Evolutionary conservation across 2,113 vertebrate species (phyloP).

Genomic region (Podiceps cristatus): DNA sequence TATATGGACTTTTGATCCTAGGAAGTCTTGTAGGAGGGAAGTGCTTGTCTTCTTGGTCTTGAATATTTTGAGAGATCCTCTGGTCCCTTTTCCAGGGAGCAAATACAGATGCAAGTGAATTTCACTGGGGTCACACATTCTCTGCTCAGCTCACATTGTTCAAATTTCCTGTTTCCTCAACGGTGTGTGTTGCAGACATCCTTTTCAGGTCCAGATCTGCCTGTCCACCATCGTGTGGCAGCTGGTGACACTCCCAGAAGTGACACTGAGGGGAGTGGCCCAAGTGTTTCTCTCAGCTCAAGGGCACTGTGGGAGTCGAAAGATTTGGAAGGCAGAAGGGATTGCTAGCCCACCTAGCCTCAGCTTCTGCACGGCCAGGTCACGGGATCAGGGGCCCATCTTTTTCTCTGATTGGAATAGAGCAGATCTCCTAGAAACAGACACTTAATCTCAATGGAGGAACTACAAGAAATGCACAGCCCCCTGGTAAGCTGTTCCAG

Average conservation of each 20-base stretch:
- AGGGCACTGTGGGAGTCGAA: neutral
- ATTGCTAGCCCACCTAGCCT: neutral
- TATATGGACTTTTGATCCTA: neutral
- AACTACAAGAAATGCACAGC: neutral
- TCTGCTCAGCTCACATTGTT: neutral
- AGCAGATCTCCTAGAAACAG: neutral
- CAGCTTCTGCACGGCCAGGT: neutral
- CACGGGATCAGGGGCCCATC: neutral
- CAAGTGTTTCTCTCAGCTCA: neutral
- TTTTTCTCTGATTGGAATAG: neutral
- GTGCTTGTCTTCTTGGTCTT: neutral
- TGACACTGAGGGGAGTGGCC: neutral
- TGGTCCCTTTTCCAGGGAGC: neutral
- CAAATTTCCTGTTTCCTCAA: conserved; percentile 21
- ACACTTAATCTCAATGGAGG: neutral
- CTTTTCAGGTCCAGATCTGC: neutral
- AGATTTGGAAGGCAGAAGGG: neutral
- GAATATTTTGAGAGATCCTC: neutral
- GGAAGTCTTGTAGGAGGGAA: neutral
- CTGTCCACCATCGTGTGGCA: neutral
- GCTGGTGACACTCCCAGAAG: neutral
- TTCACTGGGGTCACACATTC: neutral
- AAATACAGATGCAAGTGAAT: neutral
- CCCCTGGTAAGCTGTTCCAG: neutral
- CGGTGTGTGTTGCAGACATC: neutral